Base-by-base conservation (phyloP, 2,113 vertebrate species). In the Nothobranchius kuhntae region DNA sequence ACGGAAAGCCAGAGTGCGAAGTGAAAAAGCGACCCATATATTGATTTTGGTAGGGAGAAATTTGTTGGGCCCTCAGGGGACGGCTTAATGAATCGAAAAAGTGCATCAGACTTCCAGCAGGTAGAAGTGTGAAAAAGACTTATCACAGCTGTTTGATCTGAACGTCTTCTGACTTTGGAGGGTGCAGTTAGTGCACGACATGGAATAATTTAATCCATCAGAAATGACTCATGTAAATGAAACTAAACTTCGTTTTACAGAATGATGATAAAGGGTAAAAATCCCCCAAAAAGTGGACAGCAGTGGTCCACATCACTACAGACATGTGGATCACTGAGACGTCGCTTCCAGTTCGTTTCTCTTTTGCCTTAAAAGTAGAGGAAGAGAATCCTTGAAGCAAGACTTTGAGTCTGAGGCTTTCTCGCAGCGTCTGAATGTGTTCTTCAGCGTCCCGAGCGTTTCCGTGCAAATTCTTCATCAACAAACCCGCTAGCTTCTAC, bases 61-160 rank as follows among this genome's bases (percentile, higher is more conserved):
- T 82, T 75, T 71, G 71, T 61, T 61, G 69, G 48, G 14, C 80
- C 84, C 80, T 71, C 17, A 13, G 78, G 84, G 76, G 71, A 76
- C 56, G 38, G 72, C 71, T 80, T 90, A 89, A 90, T 89, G 88
- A 91, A 84, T 85, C 35, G 50, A 86, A 86, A 80, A 82, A 80
- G 82, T 68, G 66, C 82, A 80, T 83, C 74, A 77, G 71, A 77
- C 67, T 77, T 85, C 82, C 61, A 54, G 51, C 61, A 81, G 82
- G 73, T 72, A 13, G 42, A 83, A 61, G 70, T 66, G 47, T 21
- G n/a, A 9, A 58, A 59, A 67, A 67, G 47, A 9, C 57, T 65
- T 13, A 67, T 75, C 36, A 44, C 48, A 46, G 46, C 51, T 9
- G 38, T 63, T 46, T 79, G 70, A 71, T 65, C 46, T 17, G 56